These are phyloP conservation scores for Drosophila niveifrons DNA, from an alignment of 2,888 invertebrate species.

Conservation along the genomic window DNA sequence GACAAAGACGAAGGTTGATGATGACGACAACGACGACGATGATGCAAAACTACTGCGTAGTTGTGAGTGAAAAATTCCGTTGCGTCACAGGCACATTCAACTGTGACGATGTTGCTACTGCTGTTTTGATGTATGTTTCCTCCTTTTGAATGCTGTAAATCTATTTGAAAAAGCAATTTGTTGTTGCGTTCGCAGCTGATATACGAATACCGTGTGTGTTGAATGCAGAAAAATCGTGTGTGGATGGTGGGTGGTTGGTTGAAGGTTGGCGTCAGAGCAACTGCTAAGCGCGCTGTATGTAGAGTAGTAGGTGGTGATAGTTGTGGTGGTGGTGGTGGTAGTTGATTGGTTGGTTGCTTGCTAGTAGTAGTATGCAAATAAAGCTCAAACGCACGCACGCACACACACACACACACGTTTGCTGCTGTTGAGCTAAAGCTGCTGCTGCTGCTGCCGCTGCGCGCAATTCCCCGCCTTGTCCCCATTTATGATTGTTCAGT, in stretches of 20 bases:
- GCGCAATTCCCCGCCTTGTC: slow-evolving; percentile 80
- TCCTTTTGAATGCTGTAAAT: slow-evolving; percentile 66
- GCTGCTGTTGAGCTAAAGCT: slow-evolving; percentile 76
- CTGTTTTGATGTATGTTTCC: slow-evolving; percentile 10
- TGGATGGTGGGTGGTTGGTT: slow-evolving; percentile 58
- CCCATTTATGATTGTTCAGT: slow-evolving; percentile 53
- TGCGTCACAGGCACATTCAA: slow-evolving; percentile 48
- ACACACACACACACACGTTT: slow-evolving; percentile 54
- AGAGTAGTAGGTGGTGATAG: slow-evolving; percentile 69
- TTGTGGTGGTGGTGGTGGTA: slow-evolving; percentile 50
- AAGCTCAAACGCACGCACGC: slow-evolving; percentile 43
- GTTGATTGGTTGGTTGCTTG: slow-evolving; percentile 26
- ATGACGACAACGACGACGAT: slow-evolving; percentile 14
- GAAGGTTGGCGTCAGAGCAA: slow-evolving; percentile 67
- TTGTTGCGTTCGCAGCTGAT: slow-evolving; percentile 80
- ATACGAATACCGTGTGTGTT: slow-evolving; percentile 75
- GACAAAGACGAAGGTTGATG: slow-evolving; percentile 6
- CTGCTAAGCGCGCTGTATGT: slow-evolving; percentile 75
- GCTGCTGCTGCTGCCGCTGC: slow-evolving; percentile 70
- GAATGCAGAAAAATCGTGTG: slow-evolving; percentile 57
- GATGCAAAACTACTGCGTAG: slow-evolving; percentile 17
- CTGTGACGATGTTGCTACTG: slow-evolving; percentile 18
- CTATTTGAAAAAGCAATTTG: slow-evolving; percentile 72
- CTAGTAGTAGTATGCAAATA: slow-evolving; percentile 30
- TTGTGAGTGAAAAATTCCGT: slow-evolving; percentile 30